phyloP scores from a whole-genome alignment of 2,888 invertebrate species.

The Brachylomia viminalis region DNA sequence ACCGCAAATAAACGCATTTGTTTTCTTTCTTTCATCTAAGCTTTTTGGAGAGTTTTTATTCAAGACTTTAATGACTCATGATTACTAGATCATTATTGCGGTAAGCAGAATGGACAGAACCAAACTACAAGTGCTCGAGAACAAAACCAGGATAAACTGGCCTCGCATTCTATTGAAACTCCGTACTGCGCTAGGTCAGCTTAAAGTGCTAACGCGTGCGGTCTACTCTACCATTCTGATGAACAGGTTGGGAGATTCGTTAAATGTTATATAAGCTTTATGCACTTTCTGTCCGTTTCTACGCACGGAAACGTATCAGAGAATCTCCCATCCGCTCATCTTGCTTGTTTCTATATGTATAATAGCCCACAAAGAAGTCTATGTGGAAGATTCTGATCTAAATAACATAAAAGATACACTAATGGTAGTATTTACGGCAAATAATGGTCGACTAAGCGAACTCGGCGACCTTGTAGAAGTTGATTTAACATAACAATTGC shows the following conservation, averaged over 20 bases:
- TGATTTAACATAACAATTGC: constrained; percentile 28
- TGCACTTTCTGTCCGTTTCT: not conserved
- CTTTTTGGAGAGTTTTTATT: too few species aligned
- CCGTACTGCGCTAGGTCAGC: not conserved
- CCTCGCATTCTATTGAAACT: too few species aligned
- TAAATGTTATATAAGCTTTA: not conserved
- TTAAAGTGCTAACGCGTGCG: not conserved
- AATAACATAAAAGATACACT: constrained; percentile 21
- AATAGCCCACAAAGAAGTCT: not conserved
- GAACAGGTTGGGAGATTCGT: not conserved
- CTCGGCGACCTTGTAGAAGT: constrained; percentile 26
- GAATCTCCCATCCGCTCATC: not conserved
- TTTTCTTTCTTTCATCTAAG: too few species aligned
- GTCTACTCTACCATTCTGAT: not conserved
- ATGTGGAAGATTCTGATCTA: constrained; percentile 14
- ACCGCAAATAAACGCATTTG: too few species aligned
- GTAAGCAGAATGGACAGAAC: not conserved
- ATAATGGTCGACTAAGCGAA: not conserved
- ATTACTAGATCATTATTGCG: too few species aligned
- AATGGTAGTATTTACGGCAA: constrained; percentile 11
- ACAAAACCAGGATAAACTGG: not conserved
- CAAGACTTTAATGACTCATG: too few species aligned
- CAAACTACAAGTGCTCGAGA: not conserved
- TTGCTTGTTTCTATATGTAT: constrained; percentile 7
- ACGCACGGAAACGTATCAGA: not conserved